Percentiles rank a stretch among this genome's conserved stretches.
phyloP scores from a whole-genome alignment of 2,113 vertebrate genomes.

The Cranoglanis bouderius region DNA sequence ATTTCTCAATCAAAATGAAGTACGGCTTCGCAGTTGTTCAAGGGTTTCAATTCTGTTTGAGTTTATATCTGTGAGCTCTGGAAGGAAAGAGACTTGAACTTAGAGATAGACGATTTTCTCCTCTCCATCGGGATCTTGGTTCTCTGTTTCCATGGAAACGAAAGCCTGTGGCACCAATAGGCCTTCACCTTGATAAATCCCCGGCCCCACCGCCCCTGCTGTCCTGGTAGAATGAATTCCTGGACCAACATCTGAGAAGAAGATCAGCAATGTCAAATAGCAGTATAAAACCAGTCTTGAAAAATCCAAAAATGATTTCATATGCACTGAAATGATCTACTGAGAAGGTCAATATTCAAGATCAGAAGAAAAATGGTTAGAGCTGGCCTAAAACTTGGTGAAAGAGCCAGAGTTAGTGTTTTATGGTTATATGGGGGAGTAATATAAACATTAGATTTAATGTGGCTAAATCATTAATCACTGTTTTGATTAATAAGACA shows the following conservation, averaged over 20 bases:
- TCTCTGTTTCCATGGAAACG: constrained; percentile 70
- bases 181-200: constrained; percentile 59
- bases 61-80: background rate
- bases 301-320: background rate
- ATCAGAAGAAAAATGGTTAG: background rate
- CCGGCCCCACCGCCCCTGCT: constrained; percentile 42
- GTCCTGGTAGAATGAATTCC: constrained; percentile 61
- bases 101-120: constrained; percentile 94
- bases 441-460: background rate
- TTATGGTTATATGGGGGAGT: background rate
- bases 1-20: background rate
- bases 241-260: constrained; percentile 68
- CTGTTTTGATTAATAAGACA: background rate
- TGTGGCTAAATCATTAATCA: background rate
- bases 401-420: background rate
- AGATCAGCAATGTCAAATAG: background rate
- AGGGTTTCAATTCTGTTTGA: background rate
- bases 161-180: constrained; percentile 60
- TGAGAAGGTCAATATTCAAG: background rate
- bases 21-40: background rate
- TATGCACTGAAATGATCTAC: background rate
- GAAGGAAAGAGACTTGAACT: constrained; percentile 44
- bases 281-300: background rate
- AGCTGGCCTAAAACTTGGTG: background rate
- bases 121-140: constrained; percentile 71